Evolutionary conservation across 2,797 vertebrate species (phyloP), one percentile per base, ranked within the genome.

Genomic region (Argentina silus): DNA sequence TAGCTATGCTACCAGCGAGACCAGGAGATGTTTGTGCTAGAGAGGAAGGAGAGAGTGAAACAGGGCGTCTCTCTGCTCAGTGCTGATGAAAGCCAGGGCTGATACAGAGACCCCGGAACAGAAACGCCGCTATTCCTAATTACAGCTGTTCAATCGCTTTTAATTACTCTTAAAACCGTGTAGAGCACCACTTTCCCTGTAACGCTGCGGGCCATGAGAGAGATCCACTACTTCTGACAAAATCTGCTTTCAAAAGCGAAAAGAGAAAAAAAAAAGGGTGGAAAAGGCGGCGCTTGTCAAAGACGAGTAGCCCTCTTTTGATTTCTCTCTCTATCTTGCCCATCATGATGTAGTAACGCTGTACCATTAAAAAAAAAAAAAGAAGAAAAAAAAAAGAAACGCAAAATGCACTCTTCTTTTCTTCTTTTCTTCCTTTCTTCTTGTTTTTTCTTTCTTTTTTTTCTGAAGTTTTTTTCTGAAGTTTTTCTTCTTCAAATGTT

Each of bases 1-100:
- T 3, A 23, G 57, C 21, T 87, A 86, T 81, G 75, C 17, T 48
- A 74, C 19, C 72, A 79, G 85, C 66, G 0, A 74, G 85, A 78
- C 84, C 73, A 71, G 89, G 91, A 91, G 87, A 95, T 94, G 94
- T 94, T 95, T 95, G 90, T 92, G 93, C 89, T 88, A 87, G 87
- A 94, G 93, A 95, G 88, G 92, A 92, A 91, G 83, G 75, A 85
- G 85, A 88, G 92, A 93, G 93, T 93, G 90, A 83, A 93, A 94
- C 92, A 92, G 88, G 89, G 87, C 74, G 80, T 84, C 85, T 85
- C 85, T 82, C 80, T 76, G 77, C 86, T 88, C 68, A 51, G 65
- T 72, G 64, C 85, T 86, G 90, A 92, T 90, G 89, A 92, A 91
- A 92, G 90, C 86, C 82, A 82, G 84, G 80, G 64, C 87, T 85